phyloP scores from a whole-genome alignment of 1,140 invertebrate genomes.

The Diorhabda sublineata region DNA sequence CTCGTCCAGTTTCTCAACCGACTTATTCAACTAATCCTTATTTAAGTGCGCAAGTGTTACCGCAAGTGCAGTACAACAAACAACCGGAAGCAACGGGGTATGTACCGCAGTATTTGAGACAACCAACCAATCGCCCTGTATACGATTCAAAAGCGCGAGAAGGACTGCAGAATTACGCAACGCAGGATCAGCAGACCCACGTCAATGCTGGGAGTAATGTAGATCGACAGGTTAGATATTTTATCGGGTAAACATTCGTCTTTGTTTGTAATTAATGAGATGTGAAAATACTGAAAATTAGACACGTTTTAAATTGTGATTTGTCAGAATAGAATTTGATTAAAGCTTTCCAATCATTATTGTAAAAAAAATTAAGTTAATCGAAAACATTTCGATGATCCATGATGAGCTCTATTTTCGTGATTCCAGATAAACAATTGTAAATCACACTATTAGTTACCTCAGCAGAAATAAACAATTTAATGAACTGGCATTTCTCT shows the following conservation, averaged over 20 bases:
- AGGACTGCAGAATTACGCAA: constrained; percentile 15
- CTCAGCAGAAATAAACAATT: too few species aligned
- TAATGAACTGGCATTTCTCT: too few species aligned
- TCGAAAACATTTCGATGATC: too few species aligned
- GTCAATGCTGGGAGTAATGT: not conserved
- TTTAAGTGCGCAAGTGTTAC: constrained; percentile 10
- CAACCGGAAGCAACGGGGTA: constrained; percentile 9
- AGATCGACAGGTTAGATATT: constrained; percentile 10
- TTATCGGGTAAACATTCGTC: not conserved
- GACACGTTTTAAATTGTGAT: too few species aligned
- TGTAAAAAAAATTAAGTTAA: too few species aligned
- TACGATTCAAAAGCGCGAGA: constrained; percentile 6
- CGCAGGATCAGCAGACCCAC: not conserved
- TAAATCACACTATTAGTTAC: too few species aligned
- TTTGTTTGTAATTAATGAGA: too few species aligned
- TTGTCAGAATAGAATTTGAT: too few species aligned
- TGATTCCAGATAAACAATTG: too few species aligned
- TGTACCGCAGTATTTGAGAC: constrained; percentile 6
- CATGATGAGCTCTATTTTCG: too few species aligned
- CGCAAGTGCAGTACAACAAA: not conserved
- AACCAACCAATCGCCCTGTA: not conserved
- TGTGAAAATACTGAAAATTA: too few species aligned
- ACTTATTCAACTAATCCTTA: constrained; percentile 4
- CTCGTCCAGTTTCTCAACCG: constrained; percentile 9
- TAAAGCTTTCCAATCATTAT: too few species aligned